phyloP scores from a whole-genome alignment of 2,888 invertebrate species.

The Drosophila borborema region DNA sequence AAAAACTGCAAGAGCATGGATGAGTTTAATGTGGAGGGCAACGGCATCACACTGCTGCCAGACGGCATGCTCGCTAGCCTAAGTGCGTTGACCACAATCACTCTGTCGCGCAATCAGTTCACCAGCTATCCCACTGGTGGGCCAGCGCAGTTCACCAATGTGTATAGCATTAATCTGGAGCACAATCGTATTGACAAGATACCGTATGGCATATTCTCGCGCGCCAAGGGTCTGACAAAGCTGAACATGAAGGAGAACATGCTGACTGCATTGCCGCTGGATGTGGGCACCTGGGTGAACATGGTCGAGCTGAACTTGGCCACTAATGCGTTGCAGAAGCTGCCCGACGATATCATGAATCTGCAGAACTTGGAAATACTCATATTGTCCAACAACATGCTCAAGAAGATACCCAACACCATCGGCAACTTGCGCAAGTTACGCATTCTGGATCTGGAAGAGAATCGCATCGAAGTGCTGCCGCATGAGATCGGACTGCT shows the following conservation, averaged over 20 bases:
- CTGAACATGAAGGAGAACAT: conserved; percentile 99
- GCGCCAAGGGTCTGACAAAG: conserved; percentile 97
- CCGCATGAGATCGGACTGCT: conserved; percentile 99
- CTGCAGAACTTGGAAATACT: conserved; percentile 97
- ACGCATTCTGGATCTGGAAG: conserved; percentile 97
- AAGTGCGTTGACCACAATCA: conserved; percentile 95
- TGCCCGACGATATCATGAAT: conserved; percentile 99
- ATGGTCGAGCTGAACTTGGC: conserved; percentile 99
- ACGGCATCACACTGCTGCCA: conserved; percentile 97
- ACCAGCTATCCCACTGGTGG: conserved; percentile 98
- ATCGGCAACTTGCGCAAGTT: conserved; percentile 98
- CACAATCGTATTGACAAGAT: conserved; percentile 99
- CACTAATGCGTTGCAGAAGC: conserved; percentile 97
- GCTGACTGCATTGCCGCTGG: conserved; percentile 96
- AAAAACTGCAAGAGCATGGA: conserved; percentile 98
- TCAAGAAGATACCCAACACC: conserved; percentile 95
- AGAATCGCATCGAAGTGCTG: conserved; percentile 97
- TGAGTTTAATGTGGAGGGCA: conserved; percentile 99
- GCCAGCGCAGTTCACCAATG: conserved; percentile 98
- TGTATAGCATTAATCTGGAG: conserved; percentile 98
- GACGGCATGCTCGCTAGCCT: conserved; percentile 98
- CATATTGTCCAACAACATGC: conserved; percentile 97
- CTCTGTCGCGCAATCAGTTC: conserved; percentile 97
- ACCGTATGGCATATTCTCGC: conserved; percentile 99
- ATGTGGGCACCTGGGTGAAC: conserved; percentile 98